These are phyloP conservation scores for Drosophila kurseongensis DNA, from an alignment of 1,140 invertebrate species.

Conservation along the genomic window DNA sequence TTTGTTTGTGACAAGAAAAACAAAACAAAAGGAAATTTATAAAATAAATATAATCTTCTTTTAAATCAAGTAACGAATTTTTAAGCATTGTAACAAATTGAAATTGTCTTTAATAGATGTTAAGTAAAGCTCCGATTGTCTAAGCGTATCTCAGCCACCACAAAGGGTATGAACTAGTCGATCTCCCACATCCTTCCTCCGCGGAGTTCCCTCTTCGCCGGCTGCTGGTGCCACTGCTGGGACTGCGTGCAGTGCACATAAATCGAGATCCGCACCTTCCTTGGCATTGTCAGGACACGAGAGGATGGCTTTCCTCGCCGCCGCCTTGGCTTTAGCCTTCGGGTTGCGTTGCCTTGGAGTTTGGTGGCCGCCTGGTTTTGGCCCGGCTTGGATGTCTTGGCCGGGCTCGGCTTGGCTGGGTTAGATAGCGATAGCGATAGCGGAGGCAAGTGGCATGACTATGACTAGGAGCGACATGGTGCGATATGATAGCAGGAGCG, in stretches of 20 bases:
- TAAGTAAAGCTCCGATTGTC: not conserved
- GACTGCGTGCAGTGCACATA: slow-evolving; percentile 79
- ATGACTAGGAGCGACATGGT: slow-evolving; percentile 80
- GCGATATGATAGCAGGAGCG: slow-evolving; percentile 73
- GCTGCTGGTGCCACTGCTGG: slow-evolving; percentile 21
- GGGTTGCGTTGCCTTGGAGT: slow-evolving; percentile 37
- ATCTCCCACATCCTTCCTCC: not conserved
- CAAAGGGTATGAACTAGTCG: slow-evolving; percentile 4
- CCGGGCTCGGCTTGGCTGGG: slow-evolving; percentile 42
- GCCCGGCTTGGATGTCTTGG: slow-evolving; percentile 11
- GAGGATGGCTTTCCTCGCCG: slow-evolving; percentile 46
- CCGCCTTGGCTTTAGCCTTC: slow-evolving; percentile 30
- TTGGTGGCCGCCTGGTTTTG: slow-evolving; percentile 20
- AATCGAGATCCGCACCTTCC: slow-evolving; percentile 82
- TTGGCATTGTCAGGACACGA: slow-evolving; percentile 72
- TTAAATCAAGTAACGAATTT: too few species aligned
- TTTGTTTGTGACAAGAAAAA: too few species aligned
- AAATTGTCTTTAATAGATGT: too few species aligned
- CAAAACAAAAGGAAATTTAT: too few species aligned
- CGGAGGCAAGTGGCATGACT: slow-evolving; percentile 69
- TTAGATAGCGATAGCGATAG: slow-evolving; percentile 70
- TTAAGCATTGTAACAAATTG: too few species aligned
- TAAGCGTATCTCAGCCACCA: not conserved
- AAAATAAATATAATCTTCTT: too few species aligned
- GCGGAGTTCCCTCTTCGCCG: not conserved